phyloP scores from a whole-genome alignment of 2,888 invertebrate genomes.

The Octodonta nipae region DNA sequence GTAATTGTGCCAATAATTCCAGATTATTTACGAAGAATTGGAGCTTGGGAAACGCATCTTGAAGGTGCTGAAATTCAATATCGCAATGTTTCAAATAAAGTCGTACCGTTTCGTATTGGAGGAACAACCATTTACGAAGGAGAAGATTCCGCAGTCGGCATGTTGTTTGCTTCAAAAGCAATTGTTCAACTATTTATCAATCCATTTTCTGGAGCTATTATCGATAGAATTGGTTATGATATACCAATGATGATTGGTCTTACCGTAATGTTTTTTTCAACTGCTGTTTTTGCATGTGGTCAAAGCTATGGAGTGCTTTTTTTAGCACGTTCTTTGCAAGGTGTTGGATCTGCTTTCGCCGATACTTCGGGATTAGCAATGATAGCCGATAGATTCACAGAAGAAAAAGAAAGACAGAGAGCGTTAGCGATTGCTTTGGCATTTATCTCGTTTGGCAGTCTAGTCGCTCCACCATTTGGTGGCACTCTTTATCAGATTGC shows the following conservation, averaged over 20 bases:
- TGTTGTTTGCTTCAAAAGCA: constrained; percentile 96
- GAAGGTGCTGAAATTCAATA: constrained; percentile 47
- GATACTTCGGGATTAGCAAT: constrained; percentile 96
- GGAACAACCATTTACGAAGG: constrained; percentile 71
- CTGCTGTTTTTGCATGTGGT: constrained; percentile 94
- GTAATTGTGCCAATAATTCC: constrained; percentile 99
- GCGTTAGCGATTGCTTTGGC: constrained; percentile 93
- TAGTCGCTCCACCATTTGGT: constrained; percentile 99
- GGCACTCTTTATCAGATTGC: constrained; percentile 94
- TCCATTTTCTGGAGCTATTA: constrained; percentile 94
- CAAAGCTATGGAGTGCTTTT: constrained; percentile 89
- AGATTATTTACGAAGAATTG: constrained; percentile 80
- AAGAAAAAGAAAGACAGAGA: constrained; percentile 86
- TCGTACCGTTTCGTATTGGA: constrained; percentile 36
- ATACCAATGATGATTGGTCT: constrained; percentile 99
- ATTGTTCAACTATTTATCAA: constrained; percentile 97
- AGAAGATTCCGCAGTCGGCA: constrained; percentile 89
- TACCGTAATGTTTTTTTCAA: constrained; percentile 94
- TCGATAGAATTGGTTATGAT: constrained; percentile 96
- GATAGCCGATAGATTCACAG: constrained; percentile 98
- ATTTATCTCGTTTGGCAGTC: constrained; percentile 96
- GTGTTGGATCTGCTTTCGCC: constrained; percentile 97
- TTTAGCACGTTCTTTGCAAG: constrained; percentile 93
- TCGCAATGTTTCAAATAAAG: constrained; percentile 49
- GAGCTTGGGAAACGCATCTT: constrained; percentile 58